phyloP scores from a whole-genome alignment of 1,140 invertebrate species.

The Rhopalosiphum padi region DNA sequence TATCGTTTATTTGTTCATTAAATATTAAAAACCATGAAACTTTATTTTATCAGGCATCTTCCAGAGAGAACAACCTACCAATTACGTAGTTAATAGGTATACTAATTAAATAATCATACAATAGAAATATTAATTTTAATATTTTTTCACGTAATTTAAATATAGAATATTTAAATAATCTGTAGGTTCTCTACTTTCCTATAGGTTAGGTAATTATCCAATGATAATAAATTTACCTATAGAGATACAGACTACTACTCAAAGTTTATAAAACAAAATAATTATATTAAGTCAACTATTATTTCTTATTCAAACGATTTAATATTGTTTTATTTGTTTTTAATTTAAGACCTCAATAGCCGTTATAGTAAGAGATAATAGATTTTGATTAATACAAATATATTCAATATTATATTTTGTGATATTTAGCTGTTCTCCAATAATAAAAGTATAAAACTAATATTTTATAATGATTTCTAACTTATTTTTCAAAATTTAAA shows the following conservation, averaged over 20 bases:
- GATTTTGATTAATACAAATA: no score
- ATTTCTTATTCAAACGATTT: not conserved
- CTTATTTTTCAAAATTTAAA: no score
- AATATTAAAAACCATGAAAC: not conserved
- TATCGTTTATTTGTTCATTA: slow-evolving; percentile 24
- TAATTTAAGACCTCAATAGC: not conserved
- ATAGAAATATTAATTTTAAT: no score
- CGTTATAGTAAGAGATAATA: not conserved
- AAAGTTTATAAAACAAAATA: not conserved
- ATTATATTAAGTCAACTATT: not conserved
- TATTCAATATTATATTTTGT: no score
- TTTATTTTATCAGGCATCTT: not conserved
- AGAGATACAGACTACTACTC: not conserved
- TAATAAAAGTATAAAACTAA: not conserved
- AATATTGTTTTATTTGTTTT: not conserved
- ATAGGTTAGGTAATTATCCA: not conserved
- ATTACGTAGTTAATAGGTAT: not conserved
- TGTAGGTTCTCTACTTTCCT: no score
- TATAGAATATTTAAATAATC: not conserved
- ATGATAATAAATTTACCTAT: not conserved
- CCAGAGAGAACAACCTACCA: not conserved
- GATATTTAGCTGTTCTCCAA: not conserved
- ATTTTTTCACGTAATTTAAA: not conserved
- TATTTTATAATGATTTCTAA: not conserved
- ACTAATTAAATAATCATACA: not conserved